Base-by-base conservation (phyloP, 2,888 invertebrate genomes). In the Junonia oenone region DNA sequence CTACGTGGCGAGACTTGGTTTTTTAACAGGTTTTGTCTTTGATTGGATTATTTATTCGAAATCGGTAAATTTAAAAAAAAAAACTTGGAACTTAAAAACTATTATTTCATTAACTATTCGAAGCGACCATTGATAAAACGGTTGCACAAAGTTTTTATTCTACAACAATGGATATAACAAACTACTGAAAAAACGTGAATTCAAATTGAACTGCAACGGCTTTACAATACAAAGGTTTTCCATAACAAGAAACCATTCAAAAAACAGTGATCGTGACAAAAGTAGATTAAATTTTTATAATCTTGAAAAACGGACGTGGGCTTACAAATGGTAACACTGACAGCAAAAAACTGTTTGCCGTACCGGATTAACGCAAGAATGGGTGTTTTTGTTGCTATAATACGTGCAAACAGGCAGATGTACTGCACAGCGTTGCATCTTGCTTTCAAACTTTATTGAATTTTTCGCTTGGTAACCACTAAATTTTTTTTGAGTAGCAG, bases 221-320 rank as follows among this genome's bases (percentile, higher is more conserved):
- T 11, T 11, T 3, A 11, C 17, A 8, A 11, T 19, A 26, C 22
- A 15, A 37, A 15, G 14, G 14, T 27, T 46, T 38, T 11, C 13
- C 27, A 45, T 15, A 19, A 47, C 35, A 58, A 58, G 55, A 55
- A 58, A 13, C 14, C 2, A 33, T 40, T 35, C 40, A 31, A 33
- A 58, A 51, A 58, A 51, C 27, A 19, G 35, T 14, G 9, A 47
- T 51, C 55, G 58, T 56, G 58, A 58, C 33, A 45, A 52, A 55
- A 55, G 56, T 56, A 51, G 51, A 58, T 55, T 51, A 51, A 45
- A 58, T 26, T 48, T 31, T 51, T 55, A 37, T 51, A 33, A 58
- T 33, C 27, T 37, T 56, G 1, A 11, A 49, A 43, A 43, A 40
- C 9, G 45, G 11, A 37, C 27, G 38, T 38, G 17, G 47, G 27